These are phyloP conservation scores for Chloromyia formosa DNA, from an alignment of 2,888 invertebrate genomes.

Conservation along the genomic window DNA sequence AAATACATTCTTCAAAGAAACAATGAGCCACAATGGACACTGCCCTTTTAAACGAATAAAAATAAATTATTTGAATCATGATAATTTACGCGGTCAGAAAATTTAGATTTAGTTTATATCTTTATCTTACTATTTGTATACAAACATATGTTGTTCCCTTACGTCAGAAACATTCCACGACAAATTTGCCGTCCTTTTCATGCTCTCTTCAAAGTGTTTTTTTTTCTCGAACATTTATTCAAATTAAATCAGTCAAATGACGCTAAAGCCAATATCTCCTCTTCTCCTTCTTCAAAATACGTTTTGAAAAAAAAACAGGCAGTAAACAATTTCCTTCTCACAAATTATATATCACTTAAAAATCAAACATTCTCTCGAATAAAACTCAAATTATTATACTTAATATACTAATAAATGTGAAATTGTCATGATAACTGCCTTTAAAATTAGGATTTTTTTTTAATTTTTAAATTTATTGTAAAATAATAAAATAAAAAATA, in stretches of 20 bases:
- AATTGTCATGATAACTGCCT: conserved; percentile 37
- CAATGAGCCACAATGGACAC: no score
- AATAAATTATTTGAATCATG: no score
- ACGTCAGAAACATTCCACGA: conserved; percentile 9
- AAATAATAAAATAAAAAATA: background rate
- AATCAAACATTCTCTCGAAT: conserved; percentile 3
- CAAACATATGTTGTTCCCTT: no score
- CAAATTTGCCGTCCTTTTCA: background rate
- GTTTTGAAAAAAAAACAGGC: background rate
- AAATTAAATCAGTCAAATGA: background rate
- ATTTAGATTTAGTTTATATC: no score
- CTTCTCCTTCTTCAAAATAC: no score
- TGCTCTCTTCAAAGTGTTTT: background rate
- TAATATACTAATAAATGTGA: background rate
- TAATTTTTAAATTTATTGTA: conserved; percentile 8
- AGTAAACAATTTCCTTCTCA: background rate
- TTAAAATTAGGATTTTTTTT: conserved; percentile 21
- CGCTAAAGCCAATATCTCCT: background rate
- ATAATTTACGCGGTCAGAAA: no score
- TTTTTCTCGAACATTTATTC: background rate
- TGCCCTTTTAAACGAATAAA: no score
- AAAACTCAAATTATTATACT: background rate
- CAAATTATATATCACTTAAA: background rate
- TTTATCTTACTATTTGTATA: no score
- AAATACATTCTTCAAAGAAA: no score